Evolutionary conservation across 1,140 invertebrate species (phyloP), one percentile per base, ranked within the genome.

Genomic region (Drosophila subobscura): DNA sequence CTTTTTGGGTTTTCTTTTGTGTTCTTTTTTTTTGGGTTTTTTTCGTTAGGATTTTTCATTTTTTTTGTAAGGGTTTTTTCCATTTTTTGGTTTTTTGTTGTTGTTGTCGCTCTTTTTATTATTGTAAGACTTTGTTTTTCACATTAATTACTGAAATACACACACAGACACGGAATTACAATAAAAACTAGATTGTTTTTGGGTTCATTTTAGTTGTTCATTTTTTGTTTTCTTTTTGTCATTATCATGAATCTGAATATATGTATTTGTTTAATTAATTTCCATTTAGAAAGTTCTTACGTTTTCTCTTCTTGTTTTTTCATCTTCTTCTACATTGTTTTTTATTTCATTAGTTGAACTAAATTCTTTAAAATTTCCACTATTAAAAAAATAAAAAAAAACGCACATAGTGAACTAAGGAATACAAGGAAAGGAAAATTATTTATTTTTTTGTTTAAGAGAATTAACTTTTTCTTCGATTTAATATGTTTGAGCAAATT

Each of bases 121-220:
- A 54, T 66, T 53, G 44, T 66, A 46, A 45, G 29, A 66, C 67
- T 55, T 67, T 64, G 23, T 46, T 79, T 65, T 86, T 78, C 88
- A 81, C 83, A 86, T 75, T 86, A 83, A 86, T 86, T 86, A 81
- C 81, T 86, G 81, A 86, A 88, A 81, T 86, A 86, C 81, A 86
- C 81, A 85, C 81, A 86, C 83, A 88, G 83, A 88, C 83, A 88
- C 83, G 83, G 83, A 88, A 88, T 88, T 88, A 88, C 83, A 88
- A 88, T 88, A 88, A 81, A 79, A 88, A 88, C 83, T 88, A 88
- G 85, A 88, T 66, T 84, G 61, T 77, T 68, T 64, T 78, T 63
- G 49, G 52, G 51, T 76, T 67, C 55, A 49, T 66, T 68, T 68
- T 56, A 50, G 46, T 57, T 66, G 55, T 42, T 59, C 10, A 45